Percentiles rank a stretch among this genome's conserved stretches.
phyloP scores from a whole-genome alignment of 2,888 invertebrate genomes.

The Tetanocera ferruginea region DNA sequence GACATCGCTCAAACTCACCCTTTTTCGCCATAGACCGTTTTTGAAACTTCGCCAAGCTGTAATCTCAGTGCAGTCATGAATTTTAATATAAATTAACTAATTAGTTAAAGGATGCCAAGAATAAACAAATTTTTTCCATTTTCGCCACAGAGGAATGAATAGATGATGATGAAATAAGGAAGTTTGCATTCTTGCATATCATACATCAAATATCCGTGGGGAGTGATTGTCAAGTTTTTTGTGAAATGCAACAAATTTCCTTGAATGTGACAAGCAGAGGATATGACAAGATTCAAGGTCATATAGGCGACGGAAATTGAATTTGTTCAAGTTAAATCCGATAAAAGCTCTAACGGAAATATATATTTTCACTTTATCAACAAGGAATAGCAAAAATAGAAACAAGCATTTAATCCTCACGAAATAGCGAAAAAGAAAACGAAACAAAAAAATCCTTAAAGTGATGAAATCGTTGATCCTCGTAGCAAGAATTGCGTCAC shows the following conservation, averaged over 20 bases:
- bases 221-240: background rate
- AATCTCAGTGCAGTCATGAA: slow-evolving; percentile 42
- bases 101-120: slow-evolving; percentile 35
- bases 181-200: background rate
- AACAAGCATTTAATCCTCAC: background rate
- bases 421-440: background rate
- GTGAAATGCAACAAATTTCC: background rate
- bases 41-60: background rate
- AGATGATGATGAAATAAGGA: background rate
- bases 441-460: background rate
- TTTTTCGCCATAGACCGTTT: background rate
- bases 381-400: background rate
- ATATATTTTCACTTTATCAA: background rate
- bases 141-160: background rate
- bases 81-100: slow-evolving; percentile 48
- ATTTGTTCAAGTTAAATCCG: too few relatives aligned
- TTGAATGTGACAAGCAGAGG: background rate
- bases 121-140: background rate
- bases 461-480: slow-evolving; percentile 14
- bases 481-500: background rate
- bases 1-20: background rate
- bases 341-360: too few relatives aligned
- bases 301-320: background rate
- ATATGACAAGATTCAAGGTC: background rate
- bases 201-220: background rate